These are phyloP conservation scores for Cordilura impudica DNA, from an alignment of 2,888 invertebrate genomes.

Conservation along the genomic window DNA sequence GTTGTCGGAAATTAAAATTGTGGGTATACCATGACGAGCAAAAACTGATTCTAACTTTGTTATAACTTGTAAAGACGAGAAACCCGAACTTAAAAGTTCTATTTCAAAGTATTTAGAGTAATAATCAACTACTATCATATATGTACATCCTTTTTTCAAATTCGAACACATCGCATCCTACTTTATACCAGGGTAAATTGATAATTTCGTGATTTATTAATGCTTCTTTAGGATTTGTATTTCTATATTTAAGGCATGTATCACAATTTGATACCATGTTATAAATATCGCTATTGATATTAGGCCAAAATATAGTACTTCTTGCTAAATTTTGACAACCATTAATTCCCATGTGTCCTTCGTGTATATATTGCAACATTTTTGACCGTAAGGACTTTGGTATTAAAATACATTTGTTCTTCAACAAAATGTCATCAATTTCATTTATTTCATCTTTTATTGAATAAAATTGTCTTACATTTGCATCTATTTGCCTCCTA, in stretches of 20 bases:
- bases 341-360: constrained; percentile 49
- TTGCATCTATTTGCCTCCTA: constrained; percentile 5
- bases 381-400: constrained; percentile 9
- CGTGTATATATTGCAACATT: constrained; percentile 36
- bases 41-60: too few species aligned
- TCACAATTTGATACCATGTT: too few species aligned
- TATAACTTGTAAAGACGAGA: not conserved
- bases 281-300: too few species aligned
- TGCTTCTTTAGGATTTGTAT: constrained; percentile 5
- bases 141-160: constrained; percentile 42
- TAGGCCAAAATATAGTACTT: constrained; percentile 39
- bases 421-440: not conserved
- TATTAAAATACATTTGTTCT: constrained; percentile 28
- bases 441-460: not conserved
- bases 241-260: too few species aligned
- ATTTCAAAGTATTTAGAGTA: too few species aligned
- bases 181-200: constrained; percentile 13
- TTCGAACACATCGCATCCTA: constrained; percentile 40
- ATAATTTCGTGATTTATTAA: not conserved
- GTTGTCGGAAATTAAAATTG: too few species aligned
- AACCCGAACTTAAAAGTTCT: constrained; percentile 4
- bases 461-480: not conserved
- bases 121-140: constrained; percentile 45
- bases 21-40: too few species aligned
- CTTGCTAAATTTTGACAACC: constrained; percentile 36